phyloP scores from a whole-genome alignment of 2,113 vertebrate genomes.

The Epinephelus fuscoguttatus region DNA sequence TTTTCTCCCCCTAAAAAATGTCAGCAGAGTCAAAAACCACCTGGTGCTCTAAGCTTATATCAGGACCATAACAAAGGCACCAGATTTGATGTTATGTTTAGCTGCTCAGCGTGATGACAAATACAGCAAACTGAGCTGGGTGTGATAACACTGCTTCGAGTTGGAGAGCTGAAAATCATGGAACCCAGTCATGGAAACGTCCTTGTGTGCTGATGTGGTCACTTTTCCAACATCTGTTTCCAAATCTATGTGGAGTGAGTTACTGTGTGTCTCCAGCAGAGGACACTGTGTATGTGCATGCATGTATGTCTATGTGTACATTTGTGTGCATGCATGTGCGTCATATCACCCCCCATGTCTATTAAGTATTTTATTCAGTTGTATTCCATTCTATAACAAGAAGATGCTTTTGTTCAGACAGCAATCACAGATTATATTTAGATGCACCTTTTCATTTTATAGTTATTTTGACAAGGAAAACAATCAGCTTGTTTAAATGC shows the following conservation, averaged over 20 bases:
- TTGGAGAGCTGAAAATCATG: background rate
- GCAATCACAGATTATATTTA: background rate
- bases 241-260: conserved; percentile 4
- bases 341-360: conserved; percentile 23
- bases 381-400: conserved; percentile 4
- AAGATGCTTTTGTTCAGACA: background rate
- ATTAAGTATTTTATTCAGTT: background rate
- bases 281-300: conserved; percentile 24
- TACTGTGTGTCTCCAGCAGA: conserved; percentile 55
- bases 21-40: conserved; percentile 36
- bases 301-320: background rate
- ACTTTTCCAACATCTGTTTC: conserved; percentile 15
- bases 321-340: conserved; percentile 32
- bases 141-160: background rate
- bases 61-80: background rate
- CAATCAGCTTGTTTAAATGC: background rate
- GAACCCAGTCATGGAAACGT: background rate
- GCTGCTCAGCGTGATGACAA: background rate
- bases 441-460: background rate
- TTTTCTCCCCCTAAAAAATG: conserved; percentile 32
- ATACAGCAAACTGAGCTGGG: background rate
- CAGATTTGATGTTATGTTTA: background rate
- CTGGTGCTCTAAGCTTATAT: conserved; percentile 17
- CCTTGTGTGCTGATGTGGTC: background rate
- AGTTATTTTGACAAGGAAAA: background rate